phyloP scores from a whole-genome alignment of 2,113 vertebrate genomes.

The Sus scrofa region DNA sequence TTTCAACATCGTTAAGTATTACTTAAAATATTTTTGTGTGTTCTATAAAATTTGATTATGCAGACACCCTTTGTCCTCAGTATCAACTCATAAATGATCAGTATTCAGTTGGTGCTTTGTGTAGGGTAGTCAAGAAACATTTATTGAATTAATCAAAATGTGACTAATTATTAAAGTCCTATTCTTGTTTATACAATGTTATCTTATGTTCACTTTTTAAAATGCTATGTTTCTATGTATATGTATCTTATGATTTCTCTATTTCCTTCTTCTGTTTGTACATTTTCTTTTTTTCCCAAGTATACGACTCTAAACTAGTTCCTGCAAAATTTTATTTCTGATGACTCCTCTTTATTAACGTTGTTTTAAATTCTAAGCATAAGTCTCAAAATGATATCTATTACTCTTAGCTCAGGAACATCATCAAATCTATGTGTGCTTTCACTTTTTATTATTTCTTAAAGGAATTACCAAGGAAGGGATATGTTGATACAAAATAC shows the following conservation, averaged over 20 bases:
- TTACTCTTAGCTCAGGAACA: background rate
- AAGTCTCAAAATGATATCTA: background rate
- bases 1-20: background rate
- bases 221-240: background rate
- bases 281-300: background rate
- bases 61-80: background rate
- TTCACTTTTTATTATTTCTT: background rate
- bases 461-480: background rate
- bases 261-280: background rate
- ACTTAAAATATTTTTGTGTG: background rate
- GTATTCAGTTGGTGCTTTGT: background rate
- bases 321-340: background rate
- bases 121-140: background rate
- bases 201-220: background rate
- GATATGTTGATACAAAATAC: background rate
- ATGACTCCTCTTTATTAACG: background rate
- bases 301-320: background rate
- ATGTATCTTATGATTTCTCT: background rate
- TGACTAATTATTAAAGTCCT: background rate
- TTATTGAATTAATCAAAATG: background rate
- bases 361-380: slow-evolving; percentile 25
- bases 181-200: background rate
- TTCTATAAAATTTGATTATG: background rate
- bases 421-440: background rate
- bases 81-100: background rate